phyloP scores from a whole-genome alignment of 2,888 invertebrate genomes.

The Nebria brevicollis region DNA sequence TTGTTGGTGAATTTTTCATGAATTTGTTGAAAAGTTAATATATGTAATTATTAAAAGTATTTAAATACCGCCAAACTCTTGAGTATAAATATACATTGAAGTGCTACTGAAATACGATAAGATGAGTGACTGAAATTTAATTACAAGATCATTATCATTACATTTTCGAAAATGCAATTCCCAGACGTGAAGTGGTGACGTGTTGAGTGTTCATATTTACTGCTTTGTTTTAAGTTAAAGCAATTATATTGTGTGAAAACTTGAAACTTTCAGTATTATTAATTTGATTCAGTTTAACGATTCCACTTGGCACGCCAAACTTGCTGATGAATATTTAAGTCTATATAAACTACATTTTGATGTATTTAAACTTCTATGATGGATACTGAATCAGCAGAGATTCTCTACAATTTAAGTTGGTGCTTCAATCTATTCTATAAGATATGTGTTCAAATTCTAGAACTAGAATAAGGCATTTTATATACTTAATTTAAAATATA shows the following conservation, averaged over 20 bases:
- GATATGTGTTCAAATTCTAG: no score
- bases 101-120: background rate
- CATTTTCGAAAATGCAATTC: constrained; percentile 7
- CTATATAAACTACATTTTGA: constrained; percentile 3
- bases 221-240: constrained; percentile 38
- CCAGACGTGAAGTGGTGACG: constrained; percentile 29
- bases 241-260: constrained; percentile 43
- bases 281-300: constrained; percentile 43
- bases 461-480: no score
- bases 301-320: constrained; percentile 11
- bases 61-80: background rate
- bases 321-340: constrained; percentile 4
- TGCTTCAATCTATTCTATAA: no score
- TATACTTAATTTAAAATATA: no score
- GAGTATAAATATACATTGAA: background rate
- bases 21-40: no score
- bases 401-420: background rate
- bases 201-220: constrained; percentile 38
- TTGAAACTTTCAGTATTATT: constrained; percentile 41
- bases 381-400: background rate
- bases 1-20: no score
- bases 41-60: no score
- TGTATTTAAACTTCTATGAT: background rate
- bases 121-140: background rate
- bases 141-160: background rate